Evolutionary conservation across 2,888 invertebrate genomes (phyloP).

Genomic region (Drosophila pseudotakahashii): DNA sequence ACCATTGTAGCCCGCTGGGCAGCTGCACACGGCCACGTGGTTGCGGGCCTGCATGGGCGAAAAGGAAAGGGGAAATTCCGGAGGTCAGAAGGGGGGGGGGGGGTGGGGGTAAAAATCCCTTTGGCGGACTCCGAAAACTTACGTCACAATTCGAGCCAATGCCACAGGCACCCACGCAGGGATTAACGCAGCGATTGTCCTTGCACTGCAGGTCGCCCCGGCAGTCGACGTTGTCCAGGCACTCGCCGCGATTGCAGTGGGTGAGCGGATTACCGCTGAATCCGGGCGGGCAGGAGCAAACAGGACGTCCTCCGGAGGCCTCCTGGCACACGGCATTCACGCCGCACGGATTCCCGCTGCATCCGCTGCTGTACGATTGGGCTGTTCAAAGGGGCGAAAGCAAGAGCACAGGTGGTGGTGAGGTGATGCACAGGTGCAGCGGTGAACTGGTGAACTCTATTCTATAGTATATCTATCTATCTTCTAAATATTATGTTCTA

Average conservation of each 20-base stretch:
- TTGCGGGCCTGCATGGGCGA: constrained; percentile 85
- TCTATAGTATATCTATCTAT: background rate
- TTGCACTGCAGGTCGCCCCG: constrained; percentile 89
- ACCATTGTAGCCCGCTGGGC: constrained; percentile 91
- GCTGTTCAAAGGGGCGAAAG: constrained; percentile 34
- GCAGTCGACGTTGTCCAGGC: constrained; percentile 92
- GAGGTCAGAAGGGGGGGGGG: background rate
- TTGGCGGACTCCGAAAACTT: constrained; percentile 13
- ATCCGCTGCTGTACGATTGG: constrained; percentile 79
- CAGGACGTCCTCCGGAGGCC: constrained; percentile 89
- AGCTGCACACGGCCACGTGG: constrained; percentile 91
- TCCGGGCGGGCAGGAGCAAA: constrained; percentile 92
- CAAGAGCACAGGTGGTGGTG: constrained; percentile 33
- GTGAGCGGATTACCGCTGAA: constrained; percentile 92
- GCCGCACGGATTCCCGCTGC: constrained; percentile 88
- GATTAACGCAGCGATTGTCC: constrained; percentile 91
- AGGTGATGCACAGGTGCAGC: constrained; percentile 24
- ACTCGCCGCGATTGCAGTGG: constrained; percentile 90
- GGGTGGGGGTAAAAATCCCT: background rate
- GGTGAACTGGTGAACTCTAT: background rate
- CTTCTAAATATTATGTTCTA: background rate
- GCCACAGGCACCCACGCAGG: constrained; percentile 91
- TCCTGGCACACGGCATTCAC: constrained; percentile 88
- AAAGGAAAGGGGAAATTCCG: background rate
- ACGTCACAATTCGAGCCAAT: constrained; percentile 91